A percentile compares a stretch with the other conserved stretches of the same genome.
phyloP scores from a whole-genome alignment of 2,113 vertebrate genomes.

The Phalacrocorax carbo region DNA sequence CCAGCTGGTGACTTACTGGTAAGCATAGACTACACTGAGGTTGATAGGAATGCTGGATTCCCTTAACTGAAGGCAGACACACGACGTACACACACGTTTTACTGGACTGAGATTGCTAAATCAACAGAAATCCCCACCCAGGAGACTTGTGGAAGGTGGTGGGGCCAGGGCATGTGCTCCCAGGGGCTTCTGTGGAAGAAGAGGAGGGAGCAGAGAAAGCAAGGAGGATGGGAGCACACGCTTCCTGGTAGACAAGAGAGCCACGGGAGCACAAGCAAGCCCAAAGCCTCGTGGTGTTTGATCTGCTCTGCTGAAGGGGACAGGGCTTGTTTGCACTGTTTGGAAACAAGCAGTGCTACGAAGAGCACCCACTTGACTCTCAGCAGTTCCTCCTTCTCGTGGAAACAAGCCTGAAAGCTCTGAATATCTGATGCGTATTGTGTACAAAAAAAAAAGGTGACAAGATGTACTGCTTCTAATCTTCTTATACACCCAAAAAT shows the following conservation, averaged over 20 bases:
- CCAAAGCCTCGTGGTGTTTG: background rate
- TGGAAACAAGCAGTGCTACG: background rate
- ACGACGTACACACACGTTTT: background rate
- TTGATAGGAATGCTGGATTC: background rate
- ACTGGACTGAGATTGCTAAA: background rate
- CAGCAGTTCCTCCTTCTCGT: background rate
- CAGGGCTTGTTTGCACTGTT: background rate
- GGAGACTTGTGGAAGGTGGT: background rate
- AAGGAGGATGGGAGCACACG: background rate
- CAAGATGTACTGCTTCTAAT: background rate
- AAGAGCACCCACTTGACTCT: background rate
- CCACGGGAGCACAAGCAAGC: background rate
- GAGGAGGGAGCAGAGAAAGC: background rate
- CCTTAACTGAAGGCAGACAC: background rate
- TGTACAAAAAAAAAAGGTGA: background rate
- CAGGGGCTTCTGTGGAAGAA: background rate
- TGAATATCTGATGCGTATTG: background rate
- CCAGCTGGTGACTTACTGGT: background rate
- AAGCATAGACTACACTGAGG: background rate
- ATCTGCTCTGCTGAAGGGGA: background rate
- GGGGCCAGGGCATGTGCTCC: background rate
- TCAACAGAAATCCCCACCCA: background rate
- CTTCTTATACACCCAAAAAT: background rate
- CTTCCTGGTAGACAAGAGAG: background rate
- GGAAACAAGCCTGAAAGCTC: background rate